phyloP scores from a whole-genome alignment of 2,888 invertebrate species.

The Molorchus minor region DNA sequence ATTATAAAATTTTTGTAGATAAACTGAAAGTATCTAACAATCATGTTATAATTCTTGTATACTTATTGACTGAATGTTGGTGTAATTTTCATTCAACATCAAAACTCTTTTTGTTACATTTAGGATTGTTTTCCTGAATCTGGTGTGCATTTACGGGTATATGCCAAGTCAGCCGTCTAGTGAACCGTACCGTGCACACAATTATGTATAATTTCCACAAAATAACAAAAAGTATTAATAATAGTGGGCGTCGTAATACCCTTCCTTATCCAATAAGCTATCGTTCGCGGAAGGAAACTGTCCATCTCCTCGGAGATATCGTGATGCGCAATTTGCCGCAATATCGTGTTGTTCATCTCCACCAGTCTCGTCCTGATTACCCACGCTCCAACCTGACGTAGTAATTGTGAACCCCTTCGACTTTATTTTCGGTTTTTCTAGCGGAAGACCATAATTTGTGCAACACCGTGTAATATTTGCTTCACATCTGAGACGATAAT shows the following conservation, averaged over 20 bases:
- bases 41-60: too few relatives aligned
- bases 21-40: too few relatives aligned
- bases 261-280: slow-evolving; percentile 43
- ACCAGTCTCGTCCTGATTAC: slow-evolving; percentile 33
- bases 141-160: too few relatives aligned
- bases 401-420: slow-evolving; percentile 57
- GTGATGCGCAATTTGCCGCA: slow-evolving; percentile 57
- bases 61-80: too few relatives aligned
- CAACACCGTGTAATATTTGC: slow-evolving; percentile 59
- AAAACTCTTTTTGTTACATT: too few relatives aligned
- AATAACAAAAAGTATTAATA: slow-evolving; percentile 42
- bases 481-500: slow-evolving; percentile 57
- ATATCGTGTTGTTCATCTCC: slow-evolving; percentile 50
- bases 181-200: slow-evolving; percentile 21
- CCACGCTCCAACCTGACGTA: slow-evolving; percentile 56
- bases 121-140: too few relatives aligned
- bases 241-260: slow-evolving; percentile 44
- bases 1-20: too few relatives aligned
- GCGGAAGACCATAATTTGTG: slow-evolving; percentile 61
- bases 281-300: slow-evolving; percentile 58
- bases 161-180: background rate
- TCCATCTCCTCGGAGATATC: slow-evolving; percentile 52
- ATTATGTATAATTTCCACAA: slow-evolving; percentile 45
- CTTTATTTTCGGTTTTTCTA: slow-evolving; percentile 56
- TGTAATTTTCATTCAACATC: too few relatives aligned